Percentiles rank a stretch among this genome's conserved stretches.
These are phyloP conservation scores for Plagodis dolabraria DNA, from an alignment of 2,888 invertebrate species.

Conservation along the genomic window DNA sequence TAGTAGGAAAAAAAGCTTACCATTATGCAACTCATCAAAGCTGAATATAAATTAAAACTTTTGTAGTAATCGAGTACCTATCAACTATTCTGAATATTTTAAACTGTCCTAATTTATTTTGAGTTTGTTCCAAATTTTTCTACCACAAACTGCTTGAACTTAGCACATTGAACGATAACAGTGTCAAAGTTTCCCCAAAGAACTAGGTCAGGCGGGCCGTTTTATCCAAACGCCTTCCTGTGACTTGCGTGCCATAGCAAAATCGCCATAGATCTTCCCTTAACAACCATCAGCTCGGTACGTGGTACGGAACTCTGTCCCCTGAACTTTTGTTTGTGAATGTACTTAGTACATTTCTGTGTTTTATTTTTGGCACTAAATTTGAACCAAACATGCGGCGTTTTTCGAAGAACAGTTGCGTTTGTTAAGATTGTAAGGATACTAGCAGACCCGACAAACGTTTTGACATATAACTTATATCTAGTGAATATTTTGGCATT, in stretches of 20 bases:
- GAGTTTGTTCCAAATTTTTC: conserved; percentile 25
- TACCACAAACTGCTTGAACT: conserved; percentile 26
- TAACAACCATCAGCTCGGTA: conserved; percentile 34
- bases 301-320: conserved; percentile 29
- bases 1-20: too few relatives aligned
- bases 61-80: neutral
- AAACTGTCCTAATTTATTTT: conserved; percentile 9
- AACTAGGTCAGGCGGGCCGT: conserved; percentile 36
- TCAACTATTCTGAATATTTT: conserved; percentile 1
- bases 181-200: conserved; percentile 33
- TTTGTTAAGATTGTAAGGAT: too few relatives aligned
- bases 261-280: conserved; percentile 39
- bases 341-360: conserved; percentile 21
- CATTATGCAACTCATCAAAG: too few relatives aligned
- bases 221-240: conserved; percentile 36
- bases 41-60: too few relatives aligned
- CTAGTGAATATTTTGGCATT: too few relatives aligned
- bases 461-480: too few relatives aligned
- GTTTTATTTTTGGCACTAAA: neutral
- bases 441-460: too few relatives aligned
- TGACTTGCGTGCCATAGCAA: conserved; percentile 37
- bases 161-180: conserved; percentile 31
- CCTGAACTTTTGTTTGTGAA: conserved; percentile 30
- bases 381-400: too few relatives aligned
- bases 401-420: too few relatives aligned